Evolutionary conservation across 2,888 invertebrate species (phyloP), one percentile per base, ranked within the genome.

Genomic region (Suillia variegata): DNA sequence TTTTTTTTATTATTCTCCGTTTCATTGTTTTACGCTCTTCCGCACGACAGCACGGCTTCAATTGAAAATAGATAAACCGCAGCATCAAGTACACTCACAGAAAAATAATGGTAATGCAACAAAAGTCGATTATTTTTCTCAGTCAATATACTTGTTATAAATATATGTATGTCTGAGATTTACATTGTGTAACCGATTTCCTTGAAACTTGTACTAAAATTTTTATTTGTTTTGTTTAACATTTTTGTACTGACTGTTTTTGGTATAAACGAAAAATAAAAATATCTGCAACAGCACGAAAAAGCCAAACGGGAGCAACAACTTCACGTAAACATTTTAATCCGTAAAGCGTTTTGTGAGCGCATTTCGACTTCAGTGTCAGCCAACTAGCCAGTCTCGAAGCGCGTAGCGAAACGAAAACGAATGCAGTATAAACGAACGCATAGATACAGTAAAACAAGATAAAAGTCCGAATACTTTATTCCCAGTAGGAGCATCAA

Each of bases 281-380:
- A 45, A 4, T 42, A 10, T 18, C 21, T 20, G 22, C 17, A 56
- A 49, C 49, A 49, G 22, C 26, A 56, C 5, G 31, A 21, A 15
- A 56, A 42, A 56, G 42, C 56, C 55, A 55, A 34, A 15, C 17
- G 48, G 48, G 18, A 21, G 18, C 49, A 56, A 50, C 50, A 50
- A 42, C 38, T 56, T 56, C 56, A 50, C 56, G 50, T 49, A 50
- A 56, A 56, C 56, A 56, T 56, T 50, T 56, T 56, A 56, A 56
- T 56, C 56, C 50, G 50, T 50, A 50, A 50, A 56, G 45, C 50
- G 50, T 56, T 56, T 50, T 50, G 56, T 56, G 45, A 17, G 45
- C 45, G 13, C 45, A 45, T 45, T 45, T 17, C 45, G 20, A 45
- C 18, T 17, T 18, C 45, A 45, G 45, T 38, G n/a, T 31, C 38